phyloP scores from a whole-genome alignment of 2,888 invertebrate species.

The Caenorhabditis plicata region DNA sequence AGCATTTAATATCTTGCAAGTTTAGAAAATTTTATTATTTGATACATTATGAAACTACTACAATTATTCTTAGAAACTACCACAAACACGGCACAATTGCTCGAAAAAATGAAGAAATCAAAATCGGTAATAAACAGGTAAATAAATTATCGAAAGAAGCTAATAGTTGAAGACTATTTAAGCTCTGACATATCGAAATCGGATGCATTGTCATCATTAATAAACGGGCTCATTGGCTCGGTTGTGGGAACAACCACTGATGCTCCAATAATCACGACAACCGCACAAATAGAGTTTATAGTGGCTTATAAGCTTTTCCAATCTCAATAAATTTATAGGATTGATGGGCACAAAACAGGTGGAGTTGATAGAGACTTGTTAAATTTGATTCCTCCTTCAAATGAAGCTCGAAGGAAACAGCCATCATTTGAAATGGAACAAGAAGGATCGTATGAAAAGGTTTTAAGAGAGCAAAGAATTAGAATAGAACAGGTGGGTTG shows the following conservation, averaged over 20 bases:
- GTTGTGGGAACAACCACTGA: constrained; percentile 3
- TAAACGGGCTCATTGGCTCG: constrained; percentile 34
- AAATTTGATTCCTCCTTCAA: constrained; percentile 4
- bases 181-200: constrained; percentile 28
- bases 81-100: constrained; percentile 15
- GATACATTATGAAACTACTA: too few relatives aligned
- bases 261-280: neutral
- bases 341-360: too few relatives aligned
- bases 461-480: constrained; percentile 30
- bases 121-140: constrained; percentile 3
- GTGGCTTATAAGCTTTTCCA: too few relatives aligned
- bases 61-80: constrained; percentile 16
- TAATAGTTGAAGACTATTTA: neutral
- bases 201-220: constrained; percentile 34
- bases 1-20: too few relatives aligned
- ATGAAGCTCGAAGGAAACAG: constrained; percentile 16
- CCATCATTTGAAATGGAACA: constrained; percentile 6
- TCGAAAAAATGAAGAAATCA: constrained; percentile 23
- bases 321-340: too few relatives aligned
- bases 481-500: constrained; percentile 25
- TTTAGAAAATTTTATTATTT: too few relatives aligned
- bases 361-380: too few relatives aligned
- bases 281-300: too few relatives aligned
- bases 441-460: constrained; percentile 22
- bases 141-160: neutral